Evolutionary conservation across 2,113 vertebrate species (phyloP).

Genomic region (Geococcyx californianus): DNA sequence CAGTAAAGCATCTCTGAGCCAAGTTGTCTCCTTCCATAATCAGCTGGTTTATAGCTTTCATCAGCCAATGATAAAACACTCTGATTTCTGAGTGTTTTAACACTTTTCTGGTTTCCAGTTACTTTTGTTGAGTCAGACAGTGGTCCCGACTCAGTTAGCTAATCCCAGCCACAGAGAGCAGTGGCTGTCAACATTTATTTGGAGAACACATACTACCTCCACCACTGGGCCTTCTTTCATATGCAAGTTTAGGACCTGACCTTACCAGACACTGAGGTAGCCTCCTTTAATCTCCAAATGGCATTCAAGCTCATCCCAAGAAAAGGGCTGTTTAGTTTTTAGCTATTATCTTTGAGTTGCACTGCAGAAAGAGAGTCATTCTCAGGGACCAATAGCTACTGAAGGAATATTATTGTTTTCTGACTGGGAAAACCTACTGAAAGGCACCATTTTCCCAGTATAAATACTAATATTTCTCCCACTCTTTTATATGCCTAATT

Average conservation of each 20-base stretch:
- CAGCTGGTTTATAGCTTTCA: not conserved
- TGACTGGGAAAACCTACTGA: not conserved
- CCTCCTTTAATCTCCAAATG: not conserved
- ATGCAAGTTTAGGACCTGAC: not conserved
- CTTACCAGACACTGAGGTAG: not conserved
- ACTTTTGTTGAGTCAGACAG: not conserved
- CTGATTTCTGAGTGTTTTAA: not conserved
- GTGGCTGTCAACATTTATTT: not conserved
- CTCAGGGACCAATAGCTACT: not conserved
- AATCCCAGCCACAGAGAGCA: not conserved
- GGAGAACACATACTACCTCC: not conserved
- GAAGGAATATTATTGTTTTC: not conserved
- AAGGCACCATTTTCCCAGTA: not conserved
- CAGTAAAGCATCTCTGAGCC: conserved; percentile 65
- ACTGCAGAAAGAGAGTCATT: not conserved
- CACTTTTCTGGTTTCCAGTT: not conserved
- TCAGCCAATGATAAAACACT: no score
- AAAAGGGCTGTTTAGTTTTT: not conserved
- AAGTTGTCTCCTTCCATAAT: conserved; percentile 29
- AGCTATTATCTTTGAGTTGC: not conserved
- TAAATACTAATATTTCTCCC: not conserved
- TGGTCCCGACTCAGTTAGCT: not conserved
- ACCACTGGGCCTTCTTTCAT: not conserved
- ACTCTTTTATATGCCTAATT: not conserved
- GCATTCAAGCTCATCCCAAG: not conserved